Evolutionary conservation across 1,140 invertebrate species (phyloP), one percentile per base, ranked within the genome.

Genomic region (Macrotrachela quadricornifera): DNA sequence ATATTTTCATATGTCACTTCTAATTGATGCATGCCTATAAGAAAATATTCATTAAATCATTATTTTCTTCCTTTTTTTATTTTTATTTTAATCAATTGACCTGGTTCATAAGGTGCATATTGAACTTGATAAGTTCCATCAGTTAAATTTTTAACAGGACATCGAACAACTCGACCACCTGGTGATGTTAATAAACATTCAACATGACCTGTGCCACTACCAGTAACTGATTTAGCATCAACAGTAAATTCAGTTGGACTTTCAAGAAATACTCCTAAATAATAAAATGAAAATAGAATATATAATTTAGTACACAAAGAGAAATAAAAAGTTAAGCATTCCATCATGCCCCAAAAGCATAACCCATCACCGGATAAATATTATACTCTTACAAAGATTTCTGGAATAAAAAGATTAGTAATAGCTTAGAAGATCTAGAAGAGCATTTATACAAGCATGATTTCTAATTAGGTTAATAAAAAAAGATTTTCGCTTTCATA

Each of bases 1-100:
- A 81, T 72, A 57, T 82, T 82, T 62, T 86, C 82, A 62, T 85
- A 86, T 12, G 80, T 74, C 30, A 86, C 76, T 58, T 87, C 82
- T 57, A 86, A 79, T 4, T 76, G 79, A 61, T 85, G 21, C 21
- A 30, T 30, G 21, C 21, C 21, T 30, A 30, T 30, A 30, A 30
- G 21, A 30, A 4, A 30, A 30, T 30, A 30, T 30, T 30, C 2
- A 4, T 30, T 30, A 30, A 30, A 30, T 2, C 2, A 30, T 4
- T 30, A 8, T 30, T 30, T 30, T 8, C 8, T 30, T 4, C 2
- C 8, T 30, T 2, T 30, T 30, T 30, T 2, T 30, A 30, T 30
- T 4, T 30, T 30, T 30, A 81, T 16, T n/a, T n/a, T n/a, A n/a
- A n/a, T n/a, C n/a, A n/a, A n/a, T n/a, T 75, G 75, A 46, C 84